Evolutionary conservation across 2,113 vertebrate species (phyloP).

Genomic region (Hippocampus mohnikei): DNA sequence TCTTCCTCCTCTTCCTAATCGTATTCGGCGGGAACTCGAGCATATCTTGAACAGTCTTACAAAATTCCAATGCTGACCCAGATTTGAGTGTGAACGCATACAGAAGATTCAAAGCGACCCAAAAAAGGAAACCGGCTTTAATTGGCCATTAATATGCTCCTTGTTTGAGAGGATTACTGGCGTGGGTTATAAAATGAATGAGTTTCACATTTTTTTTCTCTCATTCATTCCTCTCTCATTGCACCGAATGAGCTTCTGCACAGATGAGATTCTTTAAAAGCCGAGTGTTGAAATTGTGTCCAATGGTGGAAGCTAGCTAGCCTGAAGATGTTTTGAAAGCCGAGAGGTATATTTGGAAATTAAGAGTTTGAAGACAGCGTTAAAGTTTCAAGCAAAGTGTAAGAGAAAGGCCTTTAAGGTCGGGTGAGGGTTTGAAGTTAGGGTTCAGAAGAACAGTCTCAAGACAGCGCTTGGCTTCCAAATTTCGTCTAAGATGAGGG

Average conservation of each 20-base stretch:
- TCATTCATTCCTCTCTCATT: conserved; percentile 34
- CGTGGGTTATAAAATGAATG: conserved; percentile 37
- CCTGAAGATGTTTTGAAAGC: conserved; percentile 24
- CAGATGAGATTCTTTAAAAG: conserved; percentile 56
- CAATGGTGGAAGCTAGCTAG: conserved; percentile 47
- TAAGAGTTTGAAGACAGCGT: too few relatives aligned
- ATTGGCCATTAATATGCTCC: conserved; percentile 22
- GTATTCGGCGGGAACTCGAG: not conserved
- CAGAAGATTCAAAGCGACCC: conserved; percentile 2
- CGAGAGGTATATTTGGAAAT: not conserved
- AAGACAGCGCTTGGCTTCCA: too few relatives aligned
- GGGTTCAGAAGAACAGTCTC: too few relatives aligned
- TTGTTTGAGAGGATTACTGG: conserved; percentile 26
- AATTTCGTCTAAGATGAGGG: too few relatives aligned
- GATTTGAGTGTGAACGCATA: not conserved
- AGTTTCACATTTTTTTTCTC: conserved; percentile 16
- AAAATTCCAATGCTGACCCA: conserved; percentile 3
- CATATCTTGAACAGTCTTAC: conserved; percentile 1
- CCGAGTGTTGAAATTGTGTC: conserved; percentile 32
- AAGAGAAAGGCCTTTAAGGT: not conserved
- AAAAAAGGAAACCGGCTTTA: not conserved
- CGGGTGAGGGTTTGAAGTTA: not conserved
- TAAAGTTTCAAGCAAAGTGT: not conserved
- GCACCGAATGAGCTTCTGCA: conserved; percentile 49
- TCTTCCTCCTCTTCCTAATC: not conserved